phyloP scores from a whole-genome alignment of 1,140 invertebrate genomes.

The Drosophila orena region DNA sequence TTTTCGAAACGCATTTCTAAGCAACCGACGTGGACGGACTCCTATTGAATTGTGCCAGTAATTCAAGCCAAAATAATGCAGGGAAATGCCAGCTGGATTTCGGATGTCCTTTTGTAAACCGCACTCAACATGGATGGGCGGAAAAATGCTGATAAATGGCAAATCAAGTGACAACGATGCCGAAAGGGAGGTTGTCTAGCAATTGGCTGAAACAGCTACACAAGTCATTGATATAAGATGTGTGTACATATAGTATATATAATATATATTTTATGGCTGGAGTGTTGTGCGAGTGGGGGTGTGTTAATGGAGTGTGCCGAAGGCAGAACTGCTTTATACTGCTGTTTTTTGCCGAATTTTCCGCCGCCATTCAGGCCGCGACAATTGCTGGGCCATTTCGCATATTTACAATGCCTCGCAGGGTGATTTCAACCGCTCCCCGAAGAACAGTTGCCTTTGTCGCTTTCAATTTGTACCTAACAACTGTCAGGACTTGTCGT shows the following conservation, averaged over 20 bases:
- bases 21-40: conserved; percentile 30
- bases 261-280: conserved; percentile 15
- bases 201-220: conserved; percentile 69
- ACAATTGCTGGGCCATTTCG: conserved; percentile 54
- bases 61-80: conserved; percentile 46
- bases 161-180: conserved; percentile 79
- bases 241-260: conserved; percentile 11
- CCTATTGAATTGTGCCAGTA: conserved; percentile 26
- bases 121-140: conserved; percentile 15
- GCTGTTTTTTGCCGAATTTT: conserved; percentile 43
- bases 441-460: conserved; percentile 37
- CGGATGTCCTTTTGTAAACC: conserved; percentile 18
- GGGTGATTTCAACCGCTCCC: conserved; percentile 37
- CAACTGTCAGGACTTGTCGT: conserved; percentile 58
- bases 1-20: conserved; percentile 79
- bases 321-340: conserved; percentile 40
- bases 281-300: background rate
- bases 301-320: conserved; percentile 9
- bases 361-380: conserved; percentile 26
- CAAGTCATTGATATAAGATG: conserved; percentile 67
- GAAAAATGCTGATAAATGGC: conserved; percentile 78
- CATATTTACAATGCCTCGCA: conserved; percentile 52
- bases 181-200: conserved; percentile 49
- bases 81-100: conserved; percentile 29
- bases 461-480: conserved; percentile 62